Evolutionary conservation across 1,140 invertebrate genomes (phyloP).

Genomic region (Brachionus sp.): DNA sequence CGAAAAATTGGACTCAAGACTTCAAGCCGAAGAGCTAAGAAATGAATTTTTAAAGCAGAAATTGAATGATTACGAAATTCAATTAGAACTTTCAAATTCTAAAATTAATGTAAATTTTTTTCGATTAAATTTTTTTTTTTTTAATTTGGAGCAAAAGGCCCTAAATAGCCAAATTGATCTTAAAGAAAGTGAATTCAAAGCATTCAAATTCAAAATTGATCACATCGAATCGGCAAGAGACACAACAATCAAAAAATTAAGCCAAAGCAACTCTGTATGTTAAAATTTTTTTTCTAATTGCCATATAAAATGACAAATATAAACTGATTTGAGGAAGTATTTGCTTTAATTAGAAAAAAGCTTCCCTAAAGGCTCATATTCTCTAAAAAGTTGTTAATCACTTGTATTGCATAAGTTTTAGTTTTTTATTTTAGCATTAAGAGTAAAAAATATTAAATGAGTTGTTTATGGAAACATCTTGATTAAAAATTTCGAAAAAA

Average conservation of each 20-base stretch:
- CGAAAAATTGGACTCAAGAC: slow-evolving; percentile 1
- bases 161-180: neutral
- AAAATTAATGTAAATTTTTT: slow-evolving; percentile 29
- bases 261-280: neutral
- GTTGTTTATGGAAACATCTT: neutral
- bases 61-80: slow-evolving; percentile 11
- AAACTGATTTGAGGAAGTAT: too few species aligned
- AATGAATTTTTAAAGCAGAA: slow-evolving; percentile 24
- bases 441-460: neutral
- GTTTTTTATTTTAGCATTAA: neutral
- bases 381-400: neutral
- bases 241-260: neutral
- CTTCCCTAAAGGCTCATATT: too few species aligned
- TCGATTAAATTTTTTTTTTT: neutral
- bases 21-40: slow-evolving; percentile 26
- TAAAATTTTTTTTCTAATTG: too few species aligned
- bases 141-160: neutral
- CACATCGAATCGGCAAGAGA: slow-evolving; percentile 14
- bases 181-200: slow-evolving; percentile 26
- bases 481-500: neutral
- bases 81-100: neutral
- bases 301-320: too few species aligned
- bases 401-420: neutral
- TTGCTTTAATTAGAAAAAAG: too few species aligned
- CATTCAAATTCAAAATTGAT: neutral